A percentile compares a stretch with the other conserved stretches of the same genome.
Evolutionary conservation across 2,888 invertebrate genomes (phyloP).

Genomic region (Augochlorella aurata): DNA sequence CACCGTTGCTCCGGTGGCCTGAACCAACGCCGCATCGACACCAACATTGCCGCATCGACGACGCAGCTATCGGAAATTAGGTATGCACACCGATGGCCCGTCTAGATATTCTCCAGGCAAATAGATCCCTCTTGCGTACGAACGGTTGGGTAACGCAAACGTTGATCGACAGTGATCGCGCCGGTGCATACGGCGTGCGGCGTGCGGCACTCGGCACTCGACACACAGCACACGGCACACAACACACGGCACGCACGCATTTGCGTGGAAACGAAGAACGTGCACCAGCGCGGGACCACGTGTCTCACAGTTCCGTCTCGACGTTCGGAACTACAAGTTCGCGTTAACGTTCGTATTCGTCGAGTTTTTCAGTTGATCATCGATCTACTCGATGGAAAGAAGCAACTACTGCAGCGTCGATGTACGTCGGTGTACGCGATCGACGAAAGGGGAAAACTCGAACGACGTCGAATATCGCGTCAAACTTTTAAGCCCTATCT

Average conservation of each 20-base stretch:
- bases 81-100: slow-evolving; percentile 20
- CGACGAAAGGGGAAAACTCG: slow-evolving; percentile 8
- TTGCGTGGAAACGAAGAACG: slow-evolving; percentile 27
- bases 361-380: too few species aligned
- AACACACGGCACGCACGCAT: neutral
- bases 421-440: neutral
- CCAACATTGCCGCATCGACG: neutral
- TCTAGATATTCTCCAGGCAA: neutral
- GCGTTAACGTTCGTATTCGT: too few species aligned
- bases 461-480: neutral
- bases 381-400: neutral
- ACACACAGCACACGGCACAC: too few species aligned
- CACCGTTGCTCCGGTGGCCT: neutral
- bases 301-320: neutral
- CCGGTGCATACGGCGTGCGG: neutral
- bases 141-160: neutral
- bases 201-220: too few species aligned
- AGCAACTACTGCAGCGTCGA: neutral
- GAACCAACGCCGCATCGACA: neutral
- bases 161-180: neutral
- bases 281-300: slow-evolving; percentile 4
- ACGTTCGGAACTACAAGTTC: too few species aligned
- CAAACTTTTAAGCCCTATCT: neutral
- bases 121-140: slow-evolving; percentile 5
- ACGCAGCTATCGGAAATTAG: slow-evolving; percentile 47